These are phyloP conservation scores for Indicator indicator DNA, from an alignment of 2,113 vertebrate genomes.

Conservation along the genomic window DNA sequence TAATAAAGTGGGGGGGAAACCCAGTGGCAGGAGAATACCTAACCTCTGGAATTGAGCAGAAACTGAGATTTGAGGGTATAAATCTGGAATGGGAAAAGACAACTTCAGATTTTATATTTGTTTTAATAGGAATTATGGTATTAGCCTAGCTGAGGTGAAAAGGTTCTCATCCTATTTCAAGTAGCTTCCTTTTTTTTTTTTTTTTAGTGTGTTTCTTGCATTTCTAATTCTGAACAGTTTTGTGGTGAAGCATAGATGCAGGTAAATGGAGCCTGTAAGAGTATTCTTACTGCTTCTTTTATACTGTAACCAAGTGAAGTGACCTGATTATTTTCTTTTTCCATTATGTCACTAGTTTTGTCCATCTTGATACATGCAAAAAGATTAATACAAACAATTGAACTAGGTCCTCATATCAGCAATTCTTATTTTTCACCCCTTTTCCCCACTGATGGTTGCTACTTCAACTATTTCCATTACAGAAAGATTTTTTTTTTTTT, in stretches of 20 bases:
- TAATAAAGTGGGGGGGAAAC: background rate
- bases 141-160: background rate
- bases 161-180: background rate
- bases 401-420: rapidly evolving
- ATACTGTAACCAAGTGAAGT: rapidly evolving
- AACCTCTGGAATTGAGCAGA: background rate
- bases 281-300: background rate
- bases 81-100: background rate
- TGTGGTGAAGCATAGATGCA: background rate
- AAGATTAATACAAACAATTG: background rate
- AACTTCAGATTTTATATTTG: background rate
- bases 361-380: background rate
- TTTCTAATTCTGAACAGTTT: background rate
- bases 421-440: background rate
- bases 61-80: background rate
- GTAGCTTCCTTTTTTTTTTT: background rate
- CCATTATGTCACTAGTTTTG: background rate
- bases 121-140: background rate
- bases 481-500: background rate
- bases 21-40: background rate
- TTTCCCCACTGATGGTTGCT: background rate
- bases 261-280: background rate
- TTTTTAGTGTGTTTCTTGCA: background rate
- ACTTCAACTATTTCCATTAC: background rate
- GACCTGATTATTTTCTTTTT: background rate